Evolutionary conservation across 2,113 vertebrate species (phyloP), one percentile per base, ranked within the genome.

Genomic region (cattle (Bos taurus)): DNA sequence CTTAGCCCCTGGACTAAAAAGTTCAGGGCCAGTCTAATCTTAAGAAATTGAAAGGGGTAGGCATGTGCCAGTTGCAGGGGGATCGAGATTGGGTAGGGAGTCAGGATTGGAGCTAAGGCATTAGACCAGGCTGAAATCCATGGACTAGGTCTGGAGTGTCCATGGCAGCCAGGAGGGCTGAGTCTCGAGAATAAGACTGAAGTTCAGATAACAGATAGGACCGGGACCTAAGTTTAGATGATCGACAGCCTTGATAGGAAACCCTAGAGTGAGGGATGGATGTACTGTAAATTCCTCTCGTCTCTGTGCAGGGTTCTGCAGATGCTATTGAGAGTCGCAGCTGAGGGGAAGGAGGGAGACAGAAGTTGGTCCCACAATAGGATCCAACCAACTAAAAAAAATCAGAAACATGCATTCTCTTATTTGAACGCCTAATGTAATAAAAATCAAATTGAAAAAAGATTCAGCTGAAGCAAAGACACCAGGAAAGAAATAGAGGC

Each of bases 381-480:
- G 33, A 30, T 28, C 56, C 87, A 87, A 92, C 17, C 21, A 82
- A 90, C n/a, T 84, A 60, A 74, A 52, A 97, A 95, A 60, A 36
- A 36, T 11, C 1, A 43, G 13, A 59, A 23, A 56, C 17, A 62
- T 30, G 9, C 40, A 25, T 87, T 50, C n/a, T 81, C 46, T 89
- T 36, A 89, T 7, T 60, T 88, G 48, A 86, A 86, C 52, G 26
- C 28, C 56, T 52, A 64, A 80, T 2, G 5, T 60, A 59, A 62
- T 81, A 60, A 71, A 93, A 97, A 74, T 48, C 23, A 40, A 93
- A 60, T 84, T 77, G 23, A 88, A 93, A 97, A 82, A 82, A 7
- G 16, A 50, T 96, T 90, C 60, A 87, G 26, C 67, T 87, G 56
- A 81, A 85, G 80, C 36, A 84, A 57, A 93, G 88, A 88, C 57